phyloP scores from a whole-genome alignment of 2,113 vertebrate species.

The Neotoma lepida region DNA sequence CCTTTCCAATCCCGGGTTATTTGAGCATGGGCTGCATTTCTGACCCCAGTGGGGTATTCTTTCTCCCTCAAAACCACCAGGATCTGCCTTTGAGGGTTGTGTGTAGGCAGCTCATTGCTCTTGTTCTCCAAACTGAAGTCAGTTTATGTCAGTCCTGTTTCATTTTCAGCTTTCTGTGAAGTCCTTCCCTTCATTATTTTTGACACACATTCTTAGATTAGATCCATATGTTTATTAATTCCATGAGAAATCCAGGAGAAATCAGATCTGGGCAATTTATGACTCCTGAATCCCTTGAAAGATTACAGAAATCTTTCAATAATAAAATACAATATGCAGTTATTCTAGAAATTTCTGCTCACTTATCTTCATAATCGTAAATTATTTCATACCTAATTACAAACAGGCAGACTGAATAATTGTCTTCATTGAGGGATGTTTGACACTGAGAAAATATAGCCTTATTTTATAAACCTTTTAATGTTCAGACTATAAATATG shows the following conservation, averaged over 20 bases:
- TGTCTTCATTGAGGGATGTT: slow-evolving; percentile 82
- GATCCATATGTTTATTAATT: slow-evolving; percentile 81
- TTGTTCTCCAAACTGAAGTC: slow-evolving; percentile 64
- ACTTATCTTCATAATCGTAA: slow-evolving; percentile 84
- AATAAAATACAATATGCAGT: slow-evolving; percentile 79
- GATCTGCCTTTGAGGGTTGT: slow-evolving; percentile 1
- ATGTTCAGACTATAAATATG: slow-evolving; percentile 86
- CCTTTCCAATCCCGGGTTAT: background rate
- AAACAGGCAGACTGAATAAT: slow-evolving; percentile 85
- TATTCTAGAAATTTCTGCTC: slow-evolving; percentile 76
- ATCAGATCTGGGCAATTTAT: slow-evolving; percentile 80
- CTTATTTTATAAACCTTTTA: slow-evolving; percentile 87
- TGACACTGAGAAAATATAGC: slow-evolving; percentile 85
- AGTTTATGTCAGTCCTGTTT: slow-evolving; percentile 61
- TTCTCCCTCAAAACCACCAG: background rate
- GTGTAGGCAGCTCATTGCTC: slow-evolving; percentile 13
- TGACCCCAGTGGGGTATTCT: background rate
- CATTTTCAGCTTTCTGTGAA: slow-evolving; percentile 75
- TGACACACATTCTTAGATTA: slow-evolving; percentile 75
- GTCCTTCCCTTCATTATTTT: slow-evolving; percentile 75
- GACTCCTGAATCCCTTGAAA: slow-evolving; percentile 68
- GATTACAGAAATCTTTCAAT: slow-evolving; percentile 76
- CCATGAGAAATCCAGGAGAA: slow-evolving; percentile 76
- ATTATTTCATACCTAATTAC: slow-evolving; percentile 86
- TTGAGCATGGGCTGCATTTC: background rate